Evolutionary conservation across 30 jellyfish, hydroid and myxozoan genomes (phyloP), one percentile per base, ranked within the genome.

Genomic region (Aurelia aurita): DNA sequence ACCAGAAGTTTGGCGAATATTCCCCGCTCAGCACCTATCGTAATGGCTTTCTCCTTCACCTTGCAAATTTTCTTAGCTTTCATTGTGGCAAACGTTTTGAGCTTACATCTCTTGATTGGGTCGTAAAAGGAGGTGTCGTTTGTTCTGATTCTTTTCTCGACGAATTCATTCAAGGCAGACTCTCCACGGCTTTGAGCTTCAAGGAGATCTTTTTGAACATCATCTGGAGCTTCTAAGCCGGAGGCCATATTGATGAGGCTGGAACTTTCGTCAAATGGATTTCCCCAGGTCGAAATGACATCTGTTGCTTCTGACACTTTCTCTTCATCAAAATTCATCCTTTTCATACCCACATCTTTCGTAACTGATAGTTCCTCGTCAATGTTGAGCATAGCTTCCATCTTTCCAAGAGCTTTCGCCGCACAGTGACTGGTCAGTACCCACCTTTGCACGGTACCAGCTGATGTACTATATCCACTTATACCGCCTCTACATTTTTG

Each of bases 371-470:
- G 8, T 27, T 49, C 35, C 21, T 39, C 57, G 35, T 58, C 47
- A 21, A 69, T 84, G 82, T 62, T 53, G 18, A 84, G 14, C 34
- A 27, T 28, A 5, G 28, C 29, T 21, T 84, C 75, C 77, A 84
- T 39, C 69, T 72, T 25, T 28, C 29, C 20, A 55, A 59, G 32
- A 5, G 67, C 57, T 57, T 70, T 47, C 4, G 94, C 79, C 35
- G 34, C 89, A 26, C 47, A 5, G 62, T 84, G 94, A 76, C 94
- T 84, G 3, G 94, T 84, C 12, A 84, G 47, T 23, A 84, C 94
- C 94, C 89, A 84, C 22, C 94, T 70, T 59, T 84, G 88, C 53
- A 84, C 81, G 15, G 94, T 84, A 39, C 89, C 94, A 8, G 87
- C 77, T 8, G 51, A 4, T 28, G 89, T 70, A 21, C 85, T 65